These are phyloP conservation scores for Staurois parvus DNA, from an alignment of 2,797 vertebrate species.

Conservation along the genomic window DNA sequence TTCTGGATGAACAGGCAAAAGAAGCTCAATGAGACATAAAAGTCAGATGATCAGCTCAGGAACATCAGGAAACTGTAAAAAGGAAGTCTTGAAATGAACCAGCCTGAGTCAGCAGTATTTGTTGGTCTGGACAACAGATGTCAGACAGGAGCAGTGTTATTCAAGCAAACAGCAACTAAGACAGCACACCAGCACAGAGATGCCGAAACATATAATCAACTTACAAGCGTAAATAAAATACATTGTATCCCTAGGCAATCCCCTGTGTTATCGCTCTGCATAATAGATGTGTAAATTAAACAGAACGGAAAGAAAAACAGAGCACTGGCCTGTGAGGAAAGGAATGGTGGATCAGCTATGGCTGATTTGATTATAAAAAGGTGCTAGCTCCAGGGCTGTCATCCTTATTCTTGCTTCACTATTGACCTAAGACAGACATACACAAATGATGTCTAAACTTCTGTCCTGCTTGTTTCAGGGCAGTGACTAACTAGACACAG, in stretches of 20 bases:
- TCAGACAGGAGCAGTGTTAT: neutral
- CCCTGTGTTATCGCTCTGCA: neutral
- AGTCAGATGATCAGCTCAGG: conserved; percentile 22
- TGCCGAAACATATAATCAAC: too few relatives aligned
- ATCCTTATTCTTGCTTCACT: too few relatives aligned
- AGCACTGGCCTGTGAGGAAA: too few relatives aligned
- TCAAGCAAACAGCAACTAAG: neutral
- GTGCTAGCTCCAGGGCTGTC: too few relatives aligned
- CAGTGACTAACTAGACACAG: too few relatives aligned
- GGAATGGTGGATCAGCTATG: neutral
- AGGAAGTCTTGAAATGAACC: conserved; percentile 18
- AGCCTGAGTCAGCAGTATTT: conserved; percentile 39
- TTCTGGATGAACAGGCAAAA: neutral
- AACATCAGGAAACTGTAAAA: conserved; percentile 43
- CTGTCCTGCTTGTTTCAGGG: too few relatives aligned
- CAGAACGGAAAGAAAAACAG: neutral
- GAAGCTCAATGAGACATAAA: conserved; percentile 3
- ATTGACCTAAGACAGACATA: too few relatives aligned
- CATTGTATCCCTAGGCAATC: too few relatives aligned
- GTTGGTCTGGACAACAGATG: conserved; percentile 31
- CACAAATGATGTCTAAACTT: too few relatives aligned
- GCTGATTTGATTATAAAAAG: too few relatives aligned
- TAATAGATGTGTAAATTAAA: neutral
- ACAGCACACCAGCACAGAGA: neutral
- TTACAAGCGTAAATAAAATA: too few relatives aligned